Evolutionary conservation across 2,888 invertebrate genomes (phyloP), one percentile per base, ranked within the genome.

Genomic region (Hetaerina titia): DNA sequence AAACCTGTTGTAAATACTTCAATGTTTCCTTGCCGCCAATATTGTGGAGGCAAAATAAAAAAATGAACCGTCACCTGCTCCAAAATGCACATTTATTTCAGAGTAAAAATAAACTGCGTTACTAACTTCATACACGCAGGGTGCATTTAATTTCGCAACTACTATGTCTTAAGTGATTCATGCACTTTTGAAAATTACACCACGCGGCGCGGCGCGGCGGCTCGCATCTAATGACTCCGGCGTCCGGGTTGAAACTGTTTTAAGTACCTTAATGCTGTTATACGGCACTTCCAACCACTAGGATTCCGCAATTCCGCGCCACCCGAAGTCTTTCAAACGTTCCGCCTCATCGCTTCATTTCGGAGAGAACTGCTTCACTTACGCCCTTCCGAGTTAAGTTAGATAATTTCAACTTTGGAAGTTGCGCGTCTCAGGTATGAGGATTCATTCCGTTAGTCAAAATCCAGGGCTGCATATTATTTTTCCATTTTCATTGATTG

Each of bases 141-240:
- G 81, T 31, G 31, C 81, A 31, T 25, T 81, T 81, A 25, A 31
- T 81, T 81, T 81, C 81, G 31, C 81, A 81, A 81, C 31, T 81
- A 81, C 13, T 15, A 4, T 22, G 81, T 25, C 81, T 31, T 15
- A 31, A 81, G 81, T 22, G 81, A 31, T 11, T 13, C 25, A 31
- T 81, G 25, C 81, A 81, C 81, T 81, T 81, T 81, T 81, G 81
- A 81, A 81, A 81, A 31, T 81, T 81, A 8, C 19, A 22, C 69
- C 13, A n/a, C n/a, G n/a, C 64, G 8, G 19, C 74, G 74, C 13
- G 11, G 81, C 81, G 7, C 13, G 11, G 81, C 31, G 81, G 81
- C 13, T 8, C 81, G 81, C 13, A 31, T 81, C 81, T 81, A 81
- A 81, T 81, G 81, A 31, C 8, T 69, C 69, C 69, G 69, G 7